Base-by-base conservation (phyloP, 2,797 vertebrate genomes). In the Danionella dracula region DNA sequence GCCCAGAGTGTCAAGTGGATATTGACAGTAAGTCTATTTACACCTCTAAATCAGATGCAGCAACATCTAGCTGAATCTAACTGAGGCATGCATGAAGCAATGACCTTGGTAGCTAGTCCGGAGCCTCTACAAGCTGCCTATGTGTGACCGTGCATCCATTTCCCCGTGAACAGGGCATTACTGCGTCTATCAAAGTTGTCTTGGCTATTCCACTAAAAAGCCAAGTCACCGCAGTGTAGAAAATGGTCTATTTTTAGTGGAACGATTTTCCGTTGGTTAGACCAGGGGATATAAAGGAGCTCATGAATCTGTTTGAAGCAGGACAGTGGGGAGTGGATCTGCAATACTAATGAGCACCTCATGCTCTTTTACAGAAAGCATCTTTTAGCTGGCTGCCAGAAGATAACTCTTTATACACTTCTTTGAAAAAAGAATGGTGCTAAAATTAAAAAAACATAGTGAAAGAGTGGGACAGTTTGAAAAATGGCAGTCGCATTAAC, bases 1-100 rank as follows among this genome's bases (percentile, higher is more conserved):
- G 92, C 1, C 87, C 90, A 0, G 94, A 96, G 83, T 94, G 92
- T 67, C 93, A 96, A 0, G 92, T 99, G 42, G 93, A 96, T 0
- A 97, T 99, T 61, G 95, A 98, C 82, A 95, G 95, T 98, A 90
- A 78, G 95, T 41, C 32, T 32, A 48, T 5, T 15, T 4, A 38
- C 41, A 38, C 34, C 45, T n/a, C n/a, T n/a, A n/a, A n/a, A n/a
- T n/a, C n/a, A n/a, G n/a, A n/a, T n/a, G n/a, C n/a, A n/a, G n/a
- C n/a, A n/a, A n/a, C n/a, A n/a, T n/a, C n/a, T n/a, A n/a, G n/a
- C n/a, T 8, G 42, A 54, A 44, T 2, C 12, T 44, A 54, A 57
- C 37, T 51, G 16, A n/a, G 0, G 13, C 37, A 38, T 13, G 34
- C 32, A 46, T 53, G 45, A 60, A 16, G 16, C 7, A 35, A 4